These are phyloP conservation scores for Prosopocoilus inquinatus DNA, from an alignment of 2,888 invertebrate species.

Conservation along the genomic window DNA sequence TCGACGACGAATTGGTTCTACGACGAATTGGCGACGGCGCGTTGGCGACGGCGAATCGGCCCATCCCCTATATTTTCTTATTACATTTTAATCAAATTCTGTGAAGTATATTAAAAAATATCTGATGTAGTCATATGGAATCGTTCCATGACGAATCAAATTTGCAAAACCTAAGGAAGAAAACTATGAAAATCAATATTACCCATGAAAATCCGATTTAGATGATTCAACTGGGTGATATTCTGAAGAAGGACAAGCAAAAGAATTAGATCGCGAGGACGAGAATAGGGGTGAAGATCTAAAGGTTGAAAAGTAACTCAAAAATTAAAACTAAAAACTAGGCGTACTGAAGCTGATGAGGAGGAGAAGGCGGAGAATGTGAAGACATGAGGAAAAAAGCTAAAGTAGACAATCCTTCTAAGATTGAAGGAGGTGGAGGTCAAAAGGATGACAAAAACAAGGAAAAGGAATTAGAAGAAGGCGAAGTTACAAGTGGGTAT, in stretches of 20 bases:
- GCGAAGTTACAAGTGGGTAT: too few relatives aligned
- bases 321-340: conserved; percentile 55
- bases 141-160: conserved; percentile 46
- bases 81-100: too few relatives aligned
- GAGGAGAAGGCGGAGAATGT: conserved; percentile 81
- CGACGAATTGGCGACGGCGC: too few relatives aligned
- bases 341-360: conserved; percentile 67
- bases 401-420: too few relatives aligned
- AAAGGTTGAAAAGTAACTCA: conserved; percentile 18
- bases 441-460: too few relatives aligned
- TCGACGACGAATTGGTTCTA: too few relatives aligned
- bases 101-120: too few relatives aligned
- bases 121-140: conserved; percentile 67
- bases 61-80: too few relatives aligned
- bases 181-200: conserved; percentile 53
- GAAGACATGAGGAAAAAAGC: too few relatives aligned
- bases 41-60: too few relatives aligned
- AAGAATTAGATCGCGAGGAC: conserved; percentile 26
- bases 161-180: conserved; percentile 35
- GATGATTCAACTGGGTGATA: conserved; percentile 71
- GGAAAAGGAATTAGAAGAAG: too few relatives aligned
- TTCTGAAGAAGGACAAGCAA: conserved; percentile 47
- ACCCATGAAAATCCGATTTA: conserved; percentile 81
- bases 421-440: too few relatives aligned
- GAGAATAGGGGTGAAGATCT: conserved; percentile 19